Percentiles rank a stretch among this genome's conserved stretches.
phyloP scores from a whole-genome alignment of 2,888 invertebrate genomes.

The Nephrotoma flavescens region DNA sequence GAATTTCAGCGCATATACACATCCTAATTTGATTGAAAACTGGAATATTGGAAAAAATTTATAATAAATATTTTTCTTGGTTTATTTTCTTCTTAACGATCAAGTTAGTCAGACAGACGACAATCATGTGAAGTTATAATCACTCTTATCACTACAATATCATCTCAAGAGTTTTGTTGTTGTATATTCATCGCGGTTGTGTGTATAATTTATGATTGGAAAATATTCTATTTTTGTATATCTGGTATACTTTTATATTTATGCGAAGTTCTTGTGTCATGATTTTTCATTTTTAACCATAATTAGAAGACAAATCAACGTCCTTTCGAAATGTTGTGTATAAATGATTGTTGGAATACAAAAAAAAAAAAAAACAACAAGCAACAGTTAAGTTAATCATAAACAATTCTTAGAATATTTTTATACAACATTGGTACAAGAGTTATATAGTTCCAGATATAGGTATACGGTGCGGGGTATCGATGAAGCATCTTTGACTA shows the following conservation, averaged over 20 bases:
- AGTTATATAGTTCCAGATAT: too few species aligned
- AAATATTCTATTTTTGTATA: not conserved
- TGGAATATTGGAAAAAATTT: not conserved
- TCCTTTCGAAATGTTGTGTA: not conserved
- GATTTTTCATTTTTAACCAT: not conserved
- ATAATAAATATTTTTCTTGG: not conserved
- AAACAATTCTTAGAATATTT: not conserved
- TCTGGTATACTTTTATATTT: not conserved
- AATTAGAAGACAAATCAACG: not conserved
- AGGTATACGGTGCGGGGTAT: too few species aligned
- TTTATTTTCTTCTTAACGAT: not conserved
- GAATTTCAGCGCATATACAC: not conserved
- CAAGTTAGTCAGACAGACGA: conserved; percentile 4
- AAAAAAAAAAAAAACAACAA: not conserved
- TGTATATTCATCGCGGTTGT: not conserved
- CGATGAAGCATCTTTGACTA: not conserved
- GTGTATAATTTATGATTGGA: not conserved
- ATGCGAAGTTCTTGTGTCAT: not conserved
- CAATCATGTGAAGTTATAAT: conserved; percentile 1
- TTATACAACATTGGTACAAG: not conserved
- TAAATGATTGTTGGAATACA: not conserved
- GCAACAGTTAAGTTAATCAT: not conserved
- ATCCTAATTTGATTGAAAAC: not conserved
- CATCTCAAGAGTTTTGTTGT: not conserved
- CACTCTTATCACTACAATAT: not conserved